Percentiles rank a stretch among this genome's conserved stretches.
These are phyloP conservation scores for Steromphala cineraria DNA, from an alignment of 2,888 invertebrate genomes.

Conservation along the genomic window DNA sequence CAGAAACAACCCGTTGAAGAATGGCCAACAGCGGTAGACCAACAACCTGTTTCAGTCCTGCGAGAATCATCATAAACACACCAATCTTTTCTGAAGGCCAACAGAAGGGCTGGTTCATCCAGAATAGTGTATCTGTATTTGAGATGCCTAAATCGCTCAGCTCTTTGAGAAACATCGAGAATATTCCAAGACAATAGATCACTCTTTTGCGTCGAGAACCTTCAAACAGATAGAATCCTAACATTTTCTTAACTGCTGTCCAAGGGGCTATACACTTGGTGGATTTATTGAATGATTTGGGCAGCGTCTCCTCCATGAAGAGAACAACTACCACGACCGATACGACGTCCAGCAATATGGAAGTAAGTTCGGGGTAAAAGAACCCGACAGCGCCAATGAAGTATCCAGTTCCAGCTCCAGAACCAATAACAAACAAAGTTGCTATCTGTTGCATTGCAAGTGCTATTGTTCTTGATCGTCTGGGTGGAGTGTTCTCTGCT, in stretches of 20 bases:
- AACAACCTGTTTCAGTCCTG: not conserved
- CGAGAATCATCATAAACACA: not conserved
- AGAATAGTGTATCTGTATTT: not conserved
- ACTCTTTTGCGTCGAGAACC: not conserved
- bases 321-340: not conserved
- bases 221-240: not conserved
- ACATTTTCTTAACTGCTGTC: not conserved
- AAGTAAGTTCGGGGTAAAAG: not conserved
- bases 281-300: not conserved
- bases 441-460: slow-evolving; percentile 30
- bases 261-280: not conserved
- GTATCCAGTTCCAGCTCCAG: not conserved
- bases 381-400: not conserved
- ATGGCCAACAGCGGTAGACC: not conserved
- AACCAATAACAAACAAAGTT: slow-evolving; percentile 22
- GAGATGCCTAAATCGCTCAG: not conserved
- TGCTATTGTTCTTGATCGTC: slow-evolving; percentile 30
- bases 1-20: not conserved
- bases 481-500: slow-evolving; percentile 41
- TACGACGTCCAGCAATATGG: not conserved
- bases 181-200: not conserved
- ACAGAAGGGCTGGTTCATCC: not conserved
- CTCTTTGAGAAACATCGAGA: not conserved
- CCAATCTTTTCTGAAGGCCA: not conserved
- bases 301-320: not conserved